Evolutionary conservation across 2,797 vertebrate species (phyloP).

Genomic region (Tolypeutes matacus): DNA sequence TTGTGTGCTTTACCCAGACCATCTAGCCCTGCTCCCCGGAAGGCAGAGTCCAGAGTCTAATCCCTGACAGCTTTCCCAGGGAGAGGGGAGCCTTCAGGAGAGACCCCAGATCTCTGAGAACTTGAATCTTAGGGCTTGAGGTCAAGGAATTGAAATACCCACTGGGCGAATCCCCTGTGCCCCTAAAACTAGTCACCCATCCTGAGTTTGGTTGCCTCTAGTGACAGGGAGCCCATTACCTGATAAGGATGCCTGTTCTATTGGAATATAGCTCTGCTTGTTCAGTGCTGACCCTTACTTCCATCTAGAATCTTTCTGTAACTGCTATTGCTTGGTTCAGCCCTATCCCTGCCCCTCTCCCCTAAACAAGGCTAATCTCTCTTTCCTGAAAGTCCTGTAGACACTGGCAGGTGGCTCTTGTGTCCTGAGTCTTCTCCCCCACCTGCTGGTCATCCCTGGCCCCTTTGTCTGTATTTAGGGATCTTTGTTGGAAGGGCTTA

Average conservation of each 20-base stretch:
- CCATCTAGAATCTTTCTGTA: neutral
- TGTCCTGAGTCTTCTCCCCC: neutral
- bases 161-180: neutral
- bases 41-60: neutral
- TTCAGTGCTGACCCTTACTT: constrained; percentile 9
- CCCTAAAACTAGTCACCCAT: neutral
- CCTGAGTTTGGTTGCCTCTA: constrained; percentile 4
- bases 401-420: neutral
- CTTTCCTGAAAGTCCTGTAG: neutral
- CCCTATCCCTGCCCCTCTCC: neutral
- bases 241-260: neutral
- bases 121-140: neutral
- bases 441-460: neutral
- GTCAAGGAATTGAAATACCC: neutral
- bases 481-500: neutral
- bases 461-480: neutral
- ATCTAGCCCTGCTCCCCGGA: neutral
- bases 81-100: neutral
- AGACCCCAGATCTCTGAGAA: neutral
- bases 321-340: neutral
- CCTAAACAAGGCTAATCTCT: neutral
- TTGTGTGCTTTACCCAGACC: neutral
- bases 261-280: neutral
- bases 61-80: neutral
- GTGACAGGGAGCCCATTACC: neutral